Base-by-base conservation (phyloP, 2,888 invertebrate genomes). In the Drosophila anceps region DNA sequence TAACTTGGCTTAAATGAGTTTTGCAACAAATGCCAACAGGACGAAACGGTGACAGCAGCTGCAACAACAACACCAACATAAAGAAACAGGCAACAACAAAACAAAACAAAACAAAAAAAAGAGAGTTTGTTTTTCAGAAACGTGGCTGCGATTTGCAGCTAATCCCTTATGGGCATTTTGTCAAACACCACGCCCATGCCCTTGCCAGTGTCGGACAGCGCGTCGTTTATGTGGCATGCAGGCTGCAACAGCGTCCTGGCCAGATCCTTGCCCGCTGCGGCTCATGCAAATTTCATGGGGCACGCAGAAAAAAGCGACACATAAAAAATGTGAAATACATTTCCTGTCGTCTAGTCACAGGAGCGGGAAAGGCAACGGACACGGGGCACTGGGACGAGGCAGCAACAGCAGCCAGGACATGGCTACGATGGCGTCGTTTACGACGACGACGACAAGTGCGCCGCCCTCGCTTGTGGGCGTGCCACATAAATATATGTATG, bases 151-250 rank as follows among this genome's bases (percentile, higher is more conserved):
- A 90, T 91, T 91, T 86, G 81, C 84, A 88, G 92, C 88, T 91
- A 91, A 91, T 91, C 91, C 91, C 92, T 91, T 91, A 87, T 90
- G 92, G 92, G 92, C 91, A 91, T 92, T 91, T 91, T 92, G 91
- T 91, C 78, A 70, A 50, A 31, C 37, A 39, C 37, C 60, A 5
- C 12, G n/a, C 31, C 18, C 2, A n/a, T 7, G 24, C 55, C 59
- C 18, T 43, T 53, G 48, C 33, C 13, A 10, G 13, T 9, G 6
- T 15, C 35, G 39, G 29, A 37, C 35, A 12, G 58, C 41, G n/a
- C 58, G 46, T 53, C 66, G 31, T 7, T 29, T 29, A 67, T 37
- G 20, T 54, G 59, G 35, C 29, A 43, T 46, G 69, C 57, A 59
- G 62, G 29, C 33, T 50, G 20, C 48, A 58, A 48, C 57, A 35